phyloP scores from a whole-genome alignment of 1,140 invertebrate genomes.

The Lethocerus indicus region DNA sequence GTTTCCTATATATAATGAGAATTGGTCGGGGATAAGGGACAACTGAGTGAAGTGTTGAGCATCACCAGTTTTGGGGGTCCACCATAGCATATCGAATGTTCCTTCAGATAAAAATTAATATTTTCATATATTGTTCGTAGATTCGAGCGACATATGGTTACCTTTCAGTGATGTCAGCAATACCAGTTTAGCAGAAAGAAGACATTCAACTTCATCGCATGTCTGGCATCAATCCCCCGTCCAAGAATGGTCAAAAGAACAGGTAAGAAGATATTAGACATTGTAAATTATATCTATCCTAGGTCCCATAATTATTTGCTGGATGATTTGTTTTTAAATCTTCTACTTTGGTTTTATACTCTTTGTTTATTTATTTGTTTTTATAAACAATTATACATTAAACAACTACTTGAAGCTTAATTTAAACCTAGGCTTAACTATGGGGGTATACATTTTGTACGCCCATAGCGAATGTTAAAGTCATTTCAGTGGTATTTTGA shows the following conservation, averaged over 20 bases:
- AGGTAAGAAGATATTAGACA: constrained; percentile 32
- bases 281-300: background rate
- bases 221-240: constrained; percentile 54
- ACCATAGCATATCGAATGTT: background rate
- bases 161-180: constrained; percentile 27
- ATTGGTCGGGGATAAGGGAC: background rate
- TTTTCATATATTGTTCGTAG: constrained; percentile 17
- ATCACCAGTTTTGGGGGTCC: background rate
- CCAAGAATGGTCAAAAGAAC: constrained; percentile 71
- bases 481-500: too few species aligned
- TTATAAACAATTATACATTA: background rate
- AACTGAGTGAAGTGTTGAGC: background rate
- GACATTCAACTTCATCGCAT: constrained; percentile 23
- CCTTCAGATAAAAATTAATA: background rate
- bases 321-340: background rate
- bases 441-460: background rate
- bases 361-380: background rate
- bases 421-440: background rate
- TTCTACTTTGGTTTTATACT: background rate
- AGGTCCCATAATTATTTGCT: background rate
- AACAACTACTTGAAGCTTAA: background rate
- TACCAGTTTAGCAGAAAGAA: constrained; percentile 24
- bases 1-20: too few species aligned
- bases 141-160: constrained; percentile 32
- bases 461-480: too few species aligned